Percentiles rank a stretch among this genome's conserved stretches.
Evolutionary conservation across 2,888 invertebrate genomes (phyloP).

Genomic region (Chymomyza fuscimana): DNA sequence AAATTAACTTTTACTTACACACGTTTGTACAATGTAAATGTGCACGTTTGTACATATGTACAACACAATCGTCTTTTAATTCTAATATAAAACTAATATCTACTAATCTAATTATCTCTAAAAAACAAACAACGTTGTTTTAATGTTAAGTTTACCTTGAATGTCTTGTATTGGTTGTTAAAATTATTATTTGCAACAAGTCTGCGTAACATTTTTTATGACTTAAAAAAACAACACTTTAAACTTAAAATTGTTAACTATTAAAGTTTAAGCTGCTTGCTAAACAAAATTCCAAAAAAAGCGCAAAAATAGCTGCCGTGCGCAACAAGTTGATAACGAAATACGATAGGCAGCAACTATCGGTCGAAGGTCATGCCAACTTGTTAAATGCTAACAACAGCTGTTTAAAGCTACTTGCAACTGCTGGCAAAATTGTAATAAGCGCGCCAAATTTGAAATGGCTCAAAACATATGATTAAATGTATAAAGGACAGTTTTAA

Average conservation of each 20-base stretch:
- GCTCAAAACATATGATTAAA: background rate
- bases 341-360: slow-evolving; percentile 5
- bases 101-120: background rate
- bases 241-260: slow-evolving; percentile 15
- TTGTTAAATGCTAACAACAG: background rate
- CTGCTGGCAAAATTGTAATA: background rate
- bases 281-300: slow-evolving; percentile 15
- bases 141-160: slow-evolving; percentile 57
- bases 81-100: background rate
- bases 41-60: background rate
- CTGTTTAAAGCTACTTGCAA: background rate
- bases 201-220: slow-evolving; percentile 50
- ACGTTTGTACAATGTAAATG: background rate
- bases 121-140: background rate
- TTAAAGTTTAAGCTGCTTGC: slow-evolving; percentile 20
- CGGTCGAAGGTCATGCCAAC: background rate
- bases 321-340: slow-evolving; percentile 27
- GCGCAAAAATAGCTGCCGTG: slow-evolving; percentile 18
- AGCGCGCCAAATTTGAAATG: background rate
- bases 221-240: slow-evolving; percentile 5
- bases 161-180: slow-evolving; percentile 39
- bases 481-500: background rate
- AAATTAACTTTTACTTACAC: background rate
- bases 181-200: slow-evolving; percentile 42
- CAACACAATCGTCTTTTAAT: background rate